Conservation (phyloP, 1,140 invertebrate species). For the Tetramorium alpestre region DNA sequence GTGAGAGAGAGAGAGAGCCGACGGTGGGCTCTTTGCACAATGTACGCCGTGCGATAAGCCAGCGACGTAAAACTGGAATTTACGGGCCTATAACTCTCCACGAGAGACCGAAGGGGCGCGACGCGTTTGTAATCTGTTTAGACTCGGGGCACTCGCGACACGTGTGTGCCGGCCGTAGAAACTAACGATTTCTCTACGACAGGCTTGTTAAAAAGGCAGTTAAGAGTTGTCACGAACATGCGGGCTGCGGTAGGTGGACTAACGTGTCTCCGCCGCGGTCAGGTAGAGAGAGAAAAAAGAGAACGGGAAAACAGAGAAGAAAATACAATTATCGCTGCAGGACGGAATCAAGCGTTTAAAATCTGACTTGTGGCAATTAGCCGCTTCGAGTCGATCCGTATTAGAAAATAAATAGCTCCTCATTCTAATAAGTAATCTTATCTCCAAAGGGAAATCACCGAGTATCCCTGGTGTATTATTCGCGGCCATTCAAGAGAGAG, state of each 20-base stretch:
- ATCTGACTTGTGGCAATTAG: neutral
- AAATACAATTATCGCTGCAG: neutral
- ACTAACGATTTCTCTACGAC: slow-evolving; percentile 46
- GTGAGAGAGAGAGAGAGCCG: neutral
- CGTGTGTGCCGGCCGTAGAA: neutral
- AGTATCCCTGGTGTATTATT: neutral
- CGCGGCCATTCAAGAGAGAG: slow-evolving; percentile 11
- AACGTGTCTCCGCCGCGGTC: neutral
- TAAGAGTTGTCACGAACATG: slow-evolving; percentile 51
- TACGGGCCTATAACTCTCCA: slow-evolving; percentile 40
- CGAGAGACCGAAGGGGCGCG: slow-evolving; percentile 19
- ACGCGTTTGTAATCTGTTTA: slow-evolving; percentile 43
- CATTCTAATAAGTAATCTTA: neutral
- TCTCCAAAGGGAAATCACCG: slow-evolving; percentile 32
- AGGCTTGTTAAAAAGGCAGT: slow-evolving; percentile 41
- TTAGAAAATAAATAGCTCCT: neutral
- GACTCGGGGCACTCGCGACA: neutral
- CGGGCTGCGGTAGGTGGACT: neutral
- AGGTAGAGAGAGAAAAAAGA: neutral
- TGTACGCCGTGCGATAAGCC: slow-evolving; percentile 6
- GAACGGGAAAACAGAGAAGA: neutral
- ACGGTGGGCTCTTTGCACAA: neutral
- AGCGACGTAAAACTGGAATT: slow-evolving; percentile 35
- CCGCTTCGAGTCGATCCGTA: neutral
- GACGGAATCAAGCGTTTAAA: neutral